Evolutionary conservation across 1,140 invertebrate genomes (phyloP), one percentile per base, ranked within the genome.

Genomic region (Uloborus diversus): DNA sequence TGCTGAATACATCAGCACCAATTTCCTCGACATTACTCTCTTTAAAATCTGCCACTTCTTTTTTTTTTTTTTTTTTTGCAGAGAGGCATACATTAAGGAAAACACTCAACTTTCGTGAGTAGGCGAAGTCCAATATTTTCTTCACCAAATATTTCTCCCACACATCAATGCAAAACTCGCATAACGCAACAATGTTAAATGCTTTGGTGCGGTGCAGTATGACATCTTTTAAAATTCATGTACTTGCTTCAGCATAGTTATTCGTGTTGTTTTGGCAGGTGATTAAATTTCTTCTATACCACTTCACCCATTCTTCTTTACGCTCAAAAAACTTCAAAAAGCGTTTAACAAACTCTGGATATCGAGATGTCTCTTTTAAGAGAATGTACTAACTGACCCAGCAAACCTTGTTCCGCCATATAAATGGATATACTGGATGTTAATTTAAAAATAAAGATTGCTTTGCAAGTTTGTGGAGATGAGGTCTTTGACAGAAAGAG

Each of bases 181-280:
- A 11, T 4, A 56, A 20, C 5, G 51, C 51, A 20, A 56, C 51
- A 23, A 56, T 23, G 23, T 56, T 56, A 23, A 11, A 56, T 23
- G 51, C 51, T 20, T 23, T 56, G 5, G 51, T 56, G 51, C 51
- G 51, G 20, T 20, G 7, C 51, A 11, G 23, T 20, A 56, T 20
- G 7, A 56, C 51, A 23, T 56, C 51, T 56, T 56, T 56, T 56
- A 56, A 56, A 23, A 56, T 56, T 23, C 51, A 14, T 7, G 23
- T 56, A 5, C 11, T 56, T 56, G 51, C 51, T 20, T 56, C 51
- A 14, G 9, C 7, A 20, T 14, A 56, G 51, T 56, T 56, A 20
- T 56, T 56, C 9, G 51, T 56, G 51, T 56, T 56, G 51, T 56
- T 56, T 56, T 56, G 11, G 5, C 51, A 5, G 51, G 51, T 56